These are phyloP conservation scores for Lasiurus cinereus DNA, from an alignment of 2,113 vertebrate genomes.

Conservation along the genomic window DNA sequence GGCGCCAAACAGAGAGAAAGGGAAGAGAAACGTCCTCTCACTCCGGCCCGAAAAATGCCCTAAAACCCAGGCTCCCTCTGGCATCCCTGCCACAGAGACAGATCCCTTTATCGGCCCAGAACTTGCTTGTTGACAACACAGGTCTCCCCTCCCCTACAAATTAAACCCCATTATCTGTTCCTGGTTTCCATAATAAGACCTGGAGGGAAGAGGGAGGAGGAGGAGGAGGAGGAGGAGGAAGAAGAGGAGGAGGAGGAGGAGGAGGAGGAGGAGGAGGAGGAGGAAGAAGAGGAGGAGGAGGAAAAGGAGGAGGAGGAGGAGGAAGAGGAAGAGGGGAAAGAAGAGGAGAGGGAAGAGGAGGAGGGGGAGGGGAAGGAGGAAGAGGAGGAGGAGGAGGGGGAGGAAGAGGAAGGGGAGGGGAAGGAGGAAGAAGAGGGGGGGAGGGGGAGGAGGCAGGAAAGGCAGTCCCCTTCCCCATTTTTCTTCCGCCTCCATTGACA, in stretches of 20 bases:
- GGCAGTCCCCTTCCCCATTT: constrained; percentile 13
- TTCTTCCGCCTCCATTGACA: constrained; percentile 27
- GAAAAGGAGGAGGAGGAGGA: too few species aligned
- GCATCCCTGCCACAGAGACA: constrained; percentile 53
- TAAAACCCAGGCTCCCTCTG: constrained; percentile 35
- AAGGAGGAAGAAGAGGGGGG: too few species aligned
- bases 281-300: too few species aligned
- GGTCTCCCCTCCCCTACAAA: constrained; percentile 72
- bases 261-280: too few species aligned
- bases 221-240: too few species aligned
- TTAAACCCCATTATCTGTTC: constrained; percentile 77
- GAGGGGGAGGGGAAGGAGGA: too few species aligned
- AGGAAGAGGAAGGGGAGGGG: too few species aligned
- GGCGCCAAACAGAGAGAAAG: not conserved
- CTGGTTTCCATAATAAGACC: constrained; percentile 74
- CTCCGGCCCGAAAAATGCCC: not conserved
- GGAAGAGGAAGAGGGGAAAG: too few species aligned
- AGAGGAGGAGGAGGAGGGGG: too few species aligned
- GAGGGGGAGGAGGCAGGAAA: constrained; percentile 8
- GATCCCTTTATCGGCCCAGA: constrained; percentile 75
- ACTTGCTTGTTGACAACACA: constrained; percentile 76
- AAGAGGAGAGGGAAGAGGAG: too few species aligned
- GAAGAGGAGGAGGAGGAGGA: too few species aligned
- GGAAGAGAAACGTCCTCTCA: not conserved
- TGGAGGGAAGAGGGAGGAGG: not conserved